Evolutionary conservation across 1,140 invertebrate genomes (phyloP).

Genomic region (Drosophila takahashii): DNA sequence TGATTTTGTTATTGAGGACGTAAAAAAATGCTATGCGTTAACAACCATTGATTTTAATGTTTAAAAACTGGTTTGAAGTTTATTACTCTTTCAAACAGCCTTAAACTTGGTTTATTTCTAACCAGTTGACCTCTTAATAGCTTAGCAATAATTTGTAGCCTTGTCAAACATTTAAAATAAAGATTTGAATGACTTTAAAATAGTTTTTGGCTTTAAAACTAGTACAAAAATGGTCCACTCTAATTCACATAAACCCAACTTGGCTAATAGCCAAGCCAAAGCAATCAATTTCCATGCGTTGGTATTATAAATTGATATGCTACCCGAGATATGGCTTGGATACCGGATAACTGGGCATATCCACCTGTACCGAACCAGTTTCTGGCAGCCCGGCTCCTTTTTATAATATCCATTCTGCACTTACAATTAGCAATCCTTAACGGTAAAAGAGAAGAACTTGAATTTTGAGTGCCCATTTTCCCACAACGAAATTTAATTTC

Average conservation of each 20-base stretch:
- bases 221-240: conserved; percentile 4
- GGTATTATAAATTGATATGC: conserved; percentile 47
- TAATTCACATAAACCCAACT: neutral
- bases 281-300: conserved; percentile 60
- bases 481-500: neutral
- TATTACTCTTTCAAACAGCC: conserved; percentile 5
- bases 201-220: neutral
- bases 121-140: neutral
- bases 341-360: conserved; percentile 8
- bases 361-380: conserved; percentile 35
- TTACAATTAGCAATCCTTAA: conserved; percentile 26
- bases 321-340: conserved; percentile 14
- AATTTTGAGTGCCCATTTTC: conserved; percentile 19
- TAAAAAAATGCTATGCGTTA: neutral
- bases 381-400: conserved; percentile 9
- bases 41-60: neutral
- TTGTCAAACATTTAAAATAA: neutral
- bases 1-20: neutral
- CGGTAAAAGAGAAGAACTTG: conserved; percentile 23
- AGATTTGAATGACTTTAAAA: neutral
- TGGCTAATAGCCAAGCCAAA: conserved; percentile 25
- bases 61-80: neutral
- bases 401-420: neutral
- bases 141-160: neutral
- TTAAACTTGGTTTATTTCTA: neutral